Evolutionary conservation across 2,888 invertebrate species (phyloP), one percentile per base, ranked within the genome.

Genomic region (Venustoraphidia nigricollis): DNA sequence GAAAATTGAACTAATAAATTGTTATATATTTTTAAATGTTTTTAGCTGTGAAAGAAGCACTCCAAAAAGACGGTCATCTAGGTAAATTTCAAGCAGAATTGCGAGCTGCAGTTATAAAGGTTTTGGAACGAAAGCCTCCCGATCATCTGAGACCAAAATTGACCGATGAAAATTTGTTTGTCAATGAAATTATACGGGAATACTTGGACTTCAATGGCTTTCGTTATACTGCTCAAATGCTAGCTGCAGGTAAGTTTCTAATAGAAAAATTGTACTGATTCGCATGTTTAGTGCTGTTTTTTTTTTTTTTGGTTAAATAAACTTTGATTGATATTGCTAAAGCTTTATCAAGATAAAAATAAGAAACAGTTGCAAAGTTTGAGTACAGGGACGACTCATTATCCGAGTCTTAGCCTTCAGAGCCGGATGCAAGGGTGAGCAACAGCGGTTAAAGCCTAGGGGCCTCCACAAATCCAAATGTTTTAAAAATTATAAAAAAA

Each of bases 131-230:
- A 51, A 61, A 59, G 52, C 49, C 55, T 6, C 49, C 52, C 8
- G 54, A 56, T n/a, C 50, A 54, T 5, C 52, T 52, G 5, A 59
- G 59, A 35, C 62, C 62, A 3, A 58, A 62, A 50, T 57, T 66
- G 35, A 66, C 66, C 2, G 62, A 64, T 41, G 66, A 68, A 54
- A 68, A 66, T 2, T 51, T 73, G 37, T 62, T 82, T 1, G 66
- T 81, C 41, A 83, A 83, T 56, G 79, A 81, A 58, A 65, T 83
- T 1, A 70, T 83, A 6, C 64, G 76, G 50, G 82, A 83, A 59
- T 83, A 82, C 58, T 62, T 83, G 4, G 71, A 76, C 53, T 83
- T 82, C 82, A 80, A 80, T 55, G 82, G 81, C 1, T 83, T 81
- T 55, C 66, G 78, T 34, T 81, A 81, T 54, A 75, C 79, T 0